A percentile compares a stretch with the other conserved stretches of the same genome.
phyloP scores from a whole-genome alignment of 2,888 invertebrate genomes.

The Neoascia interrupta region DNA sequence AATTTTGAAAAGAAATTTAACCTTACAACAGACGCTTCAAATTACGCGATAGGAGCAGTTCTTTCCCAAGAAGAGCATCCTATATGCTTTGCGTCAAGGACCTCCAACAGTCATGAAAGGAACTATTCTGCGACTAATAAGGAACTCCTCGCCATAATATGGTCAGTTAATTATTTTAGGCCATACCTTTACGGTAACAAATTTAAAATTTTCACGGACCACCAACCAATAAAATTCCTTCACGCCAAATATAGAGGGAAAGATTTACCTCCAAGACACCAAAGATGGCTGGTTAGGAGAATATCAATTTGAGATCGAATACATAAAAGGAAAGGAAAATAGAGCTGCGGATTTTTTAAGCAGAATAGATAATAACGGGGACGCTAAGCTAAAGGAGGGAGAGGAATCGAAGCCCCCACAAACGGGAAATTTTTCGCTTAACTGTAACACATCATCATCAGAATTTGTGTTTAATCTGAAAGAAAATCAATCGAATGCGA shows the following conservation, averaged over 20 bases:
- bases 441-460: background rate
- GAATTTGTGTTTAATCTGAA: slow-evolving; percentile 15
- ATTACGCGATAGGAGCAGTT: slow-evolving; percentile 1
- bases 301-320: background rate
- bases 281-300: background rate
- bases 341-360: background rate
- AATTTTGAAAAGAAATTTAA: background rate
- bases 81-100: background rate
- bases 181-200: background rate
- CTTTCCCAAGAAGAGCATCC: background rate
- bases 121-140: background rate
- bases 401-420: no score
- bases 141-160: background rate
- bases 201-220: background rate
- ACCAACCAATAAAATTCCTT: background rate
- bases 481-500: background rate
- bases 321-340: background rate
- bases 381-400: slow-evolving; percentile 2
- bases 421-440: background rate
- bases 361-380: background rate
- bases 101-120: background rate
- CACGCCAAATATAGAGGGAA: background rate
- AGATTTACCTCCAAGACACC: background rate
- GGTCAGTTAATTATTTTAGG: background rate
- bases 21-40: slow-evolving; percentile 9